Base-by-base conservation (phyloP, 2,797 vertebrate genomes). In the Myotis pilosus region DNA sequence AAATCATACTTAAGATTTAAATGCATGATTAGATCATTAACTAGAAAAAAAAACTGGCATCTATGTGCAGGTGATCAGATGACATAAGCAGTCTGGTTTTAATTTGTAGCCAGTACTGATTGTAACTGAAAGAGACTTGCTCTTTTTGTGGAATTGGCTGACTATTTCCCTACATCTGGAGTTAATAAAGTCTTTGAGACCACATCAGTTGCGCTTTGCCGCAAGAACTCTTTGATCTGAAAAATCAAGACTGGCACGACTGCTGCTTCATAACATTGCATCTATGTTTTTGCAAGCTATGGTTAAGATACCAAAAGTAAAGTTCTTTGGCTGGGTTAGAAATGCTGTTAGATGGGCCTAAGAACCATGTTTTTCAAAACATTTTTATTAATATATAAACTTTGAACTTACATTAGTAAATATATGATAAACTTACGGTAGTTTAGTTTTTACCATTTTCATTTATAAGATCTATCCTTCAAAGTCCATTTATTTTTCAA, bases 161-260 rank as follows among this genome's bases (percentile, higher is more conserved):
- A 84, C 98, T 97, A 13, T 98, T 98, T 98, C 97, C 97, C 97
- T 97, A 97, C 99, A 99, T 99, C 99, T 99, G 99, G 99, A 99
- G 97, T 98, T 98, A 98, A 99, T 99, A 98, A 99, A 99, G 98
- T 98, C 98, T 97, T 98, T 98, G 98, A 98, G 98, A 99, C 99
- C 99, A 99, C 99, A 99, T 99, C 99, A 98, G 98, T 99, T 98
- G 98, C 97, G 97, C 98, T 99, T 98, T 98, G 98, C 99, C 98
- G 98, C 98, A 94, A 96, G 97, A 98, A 98, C 97, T 96, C 98
- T 99, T 99, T 99, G 99, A 99, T 99, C 99, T 98, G 97, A 98
- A 98, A 97, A 98, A 98, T 98, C 95, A 92, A 98, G 98, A 98
- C 98, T 98, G 98, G 98, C 98, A 98, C 97, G 97, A 98, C 98